Conservation (phyloP, 2,888 invertebrate species). For the Plemyria rubiginata region DNA sequence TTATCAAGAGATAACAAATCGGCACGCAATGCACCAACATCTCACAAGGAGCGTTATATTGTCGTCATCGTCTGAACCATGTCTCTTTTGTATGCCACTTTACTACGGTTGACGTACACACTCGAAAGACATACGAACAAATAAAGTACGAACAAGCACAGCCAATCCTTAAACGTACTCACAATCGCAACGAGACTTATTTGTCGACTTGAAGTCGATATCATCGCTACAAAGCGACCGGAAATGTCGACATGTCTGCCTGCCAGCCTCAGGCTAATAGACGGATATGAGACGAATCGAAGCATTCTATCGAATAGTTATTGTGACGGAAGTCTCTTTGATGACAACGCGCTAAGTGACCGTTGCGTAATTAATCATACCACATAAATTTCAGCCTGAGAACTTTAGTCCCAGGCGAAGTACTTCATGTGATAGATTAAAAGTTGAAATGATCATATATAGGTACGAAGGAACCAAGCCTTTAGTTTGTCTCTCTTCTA, state of each 20-base stretch:
- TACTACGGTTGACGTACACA: conserved; percentile 39
- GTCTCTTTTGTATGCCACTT: conserved; percentile 33
- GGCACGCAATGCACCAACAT: conserved; percentile 1
- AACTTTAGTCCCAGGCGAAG: background rate
- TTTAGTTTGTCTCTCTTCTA: too few species aligned
- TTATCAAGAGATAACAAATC: conserved; percentile 20
- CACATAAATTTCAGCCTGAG: conserved; percentile 1
- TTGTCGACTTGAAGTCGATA: conserved; percentile 17
- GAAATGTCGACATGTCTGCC: conserved; percentile 29
- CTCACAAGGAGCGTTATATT: conserved; percentile 13
- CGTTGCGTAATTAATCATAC: conserved; percentile 4
- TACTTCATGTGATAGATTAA: background rate
- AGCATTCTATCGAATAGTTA: conserved; percentile 22
- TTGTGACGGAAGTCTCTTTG: conserved; percentile 16
- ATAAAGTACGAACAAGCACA: conserved; percentile 25
- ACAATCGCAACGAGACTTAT: conserved; percentile 34
- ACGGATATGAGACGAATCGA: conserved; percentile 18
- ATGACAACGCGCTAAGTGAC: conserved; percentile 11
- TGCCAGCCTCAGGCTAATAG: conserved; percentile 16
- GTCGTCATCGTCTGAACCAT: conserved; percentile 29
- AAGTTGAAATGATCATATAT: too few species aligned
- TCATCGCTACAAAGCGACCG: conserved; percentile 27
- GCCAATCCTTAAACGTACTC: conserved; percentile 29
- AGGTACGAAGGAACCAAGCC: too few species aligned
- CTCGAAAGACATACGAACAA: conserved; percentile 21